These are phyloP conservation scores for Heliothis subflexa DNA, from an alignment of 1,140 invertebrate species.

Conservation along the genomic window DNA sequence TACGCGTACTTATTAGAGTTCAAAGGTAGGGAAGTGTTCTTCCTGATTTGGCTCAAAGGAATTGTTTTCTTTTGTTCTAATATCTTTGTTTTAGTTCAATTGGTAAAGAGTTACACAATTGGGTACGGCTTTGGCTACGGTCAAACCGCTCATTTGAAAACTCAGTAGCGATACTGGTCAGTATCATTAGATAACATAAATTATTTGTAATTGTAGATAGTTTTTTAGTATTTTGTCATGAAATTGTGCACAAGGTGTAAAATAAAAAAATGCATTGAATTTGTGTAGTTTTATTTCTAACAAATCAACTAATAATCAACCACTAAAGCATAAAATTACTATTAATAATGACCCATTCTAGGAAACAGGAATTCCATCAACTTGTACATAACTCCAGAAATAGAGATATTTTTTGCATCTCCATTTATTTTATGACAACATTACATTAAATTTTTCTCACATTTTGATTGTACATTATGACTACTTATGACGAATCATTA, in stretches of 20 bases:
- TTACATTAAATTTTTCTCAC: conserved; percentile 16
- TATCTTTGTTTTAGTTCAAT: conserved; percentile 89
- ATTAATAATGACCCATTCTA: conserved; percentile 40
- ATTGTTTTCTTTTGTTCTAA: conserved; percentile 93
- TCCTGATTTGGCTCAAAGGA: conserved; percentile 92
- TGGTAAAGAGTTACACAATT: conserved; percentile 88
- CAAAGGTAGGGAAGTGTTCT: conserved; percentile 92
- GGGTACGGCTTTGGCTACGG: conserved; percentile 67
- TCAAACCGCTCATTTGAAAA: conserved; percentile 14
- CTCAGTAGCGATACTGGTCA: conserved; percentile 2
- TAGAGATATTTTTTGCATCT: conserved; percentile 3
- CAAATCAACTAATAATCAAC: conserved; percentile 56
- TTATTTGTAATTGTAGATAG: conserved; percentile 29
- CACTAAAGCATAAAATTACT: conserved; percentile 47
- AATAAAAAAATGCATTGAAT: conserved; percentile 13
- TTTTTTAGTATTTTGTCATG: conserved; percentile 10
- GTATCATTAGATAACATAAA: background rate
- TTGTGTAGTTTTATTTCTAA: conserved; percentile 61
- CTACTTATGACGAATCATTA: conserved; percentile 18
- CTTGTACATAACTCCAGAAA: conserved; percentile 23
- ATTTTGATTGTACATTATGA: conserved; percentile 6
- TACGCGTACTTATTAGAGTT: conserved; percentile 97
- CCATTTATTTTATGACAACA: background rate
- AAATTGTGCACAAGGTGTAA: conserved; percentile 24
- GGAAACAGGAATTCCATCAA: conserved; percentile 25